These are phyloP conservation scores for Patagioenas fasciata DNA, from an alignment of 2,113 vertebrate genomes.

Conservation along the genomic window DNA sequence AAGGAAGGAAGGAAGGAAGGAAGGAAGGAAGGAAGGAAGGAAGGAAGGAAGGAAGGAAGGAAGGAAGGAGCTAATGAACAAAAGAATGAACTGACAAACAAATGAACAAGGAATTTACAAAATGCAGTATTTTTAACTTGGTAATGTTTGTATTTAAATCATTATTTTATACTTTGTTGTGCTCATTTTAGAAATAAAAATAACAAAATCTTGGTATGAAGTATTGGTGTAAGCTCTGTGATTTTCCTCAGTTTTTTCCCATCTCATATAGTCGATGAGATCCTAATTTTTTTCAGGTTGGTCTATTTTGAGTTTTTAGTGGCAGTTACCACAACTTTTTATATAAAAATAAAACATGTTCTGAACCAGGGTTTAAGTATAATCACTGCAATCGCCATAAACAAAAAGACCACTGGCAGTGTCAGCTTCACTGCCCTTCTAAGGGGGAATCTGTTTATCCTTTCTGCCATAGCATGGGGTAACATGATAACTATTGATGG, in stretches of 20 bases:
- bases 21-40: not conserved
- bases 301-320: not conserved
- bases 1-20: not conserved
- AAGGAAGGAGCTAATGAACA: not conserved
- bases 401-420: not conserved
- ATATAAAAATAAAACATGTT: not conserved
- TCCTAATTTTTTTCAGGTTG: not conserved
- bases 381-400: not conserved
- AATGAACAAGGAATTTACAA: not conserved
- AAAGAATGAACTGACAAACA: not conserved
- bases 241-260: not conserved
- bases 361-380: not conserved
- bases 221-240: not conserved
- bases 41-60: no score
- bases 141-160: not conserved
- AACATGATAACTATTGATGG: constrained; percentile 51
- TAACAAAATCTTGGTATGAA: not conserved
- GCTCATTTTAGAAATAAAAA: not conserved
- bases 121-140: not conserved
- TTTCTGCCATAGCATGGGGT: constrained; percentile 8
- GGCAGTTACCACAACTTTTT: not conserved
- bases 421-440: constrained; percentile 30
- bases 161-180: not conserved
- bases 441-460: not conserved
- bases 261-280: not conserved